phyloP scores from a whole-genome alignment of 2,113 vertebrate genomes.

The Clinocottus analis region DNA sequence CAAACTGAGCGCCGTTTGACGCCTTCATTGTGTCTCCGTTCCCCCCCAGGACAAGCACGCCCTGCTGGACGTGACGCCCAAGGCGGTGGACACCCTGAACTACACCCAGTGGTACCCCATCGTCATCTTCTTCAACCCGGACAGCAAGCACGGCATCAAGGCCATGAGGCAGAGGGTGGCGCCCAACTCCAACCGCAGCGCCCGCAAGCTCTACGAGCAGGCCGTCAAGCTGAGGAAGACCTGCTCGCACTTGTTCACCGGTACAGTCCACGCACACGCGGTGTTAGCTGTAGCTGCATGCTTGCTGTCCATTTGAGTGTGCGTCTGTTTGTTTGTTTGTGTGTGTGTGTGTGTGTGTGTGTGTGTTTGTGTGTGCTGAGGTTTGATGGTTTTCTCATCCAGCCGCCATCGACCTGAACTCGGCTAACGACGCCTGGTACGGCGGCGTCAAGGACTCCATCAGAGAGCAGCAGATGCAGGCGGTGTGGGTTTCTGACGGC shows the following conservation, averaged over 20 bases:
- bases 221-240: constrained; percentile 92
- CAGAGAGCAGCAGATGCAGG: constrained; percentile 88
- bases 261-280: constrained; percentile 57
- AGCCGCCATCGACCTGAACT: constrained; percentile 91
- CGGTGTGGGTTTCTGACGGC: constrained; percentile 95
- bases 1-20: no score
- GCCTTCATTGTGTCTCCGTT: neutral
- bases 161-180: constrained; percentile 89
- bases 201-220: constrained; percentile 92
- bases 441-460: constrained; percentile 91
- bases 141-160: constrained; percentile 93
- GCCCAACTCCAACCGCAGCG: constrained; percentile 90
- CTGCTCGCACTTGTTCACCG: constrained; percentile 90
- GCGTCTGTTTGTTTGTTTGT: neutral
- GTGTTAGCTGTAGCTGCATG: neutral
- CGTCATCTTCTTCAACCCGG: constrained; percentile 93
- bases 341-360: neutral
- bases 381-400: neutral
- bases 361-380: neutral
- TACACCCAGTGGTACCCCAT: constrained; percentile 98
- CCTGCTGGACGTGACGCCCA: constrained; percentile 92
- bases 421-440: constrained; percentile 92
- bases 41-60: constrained; percentile 88
- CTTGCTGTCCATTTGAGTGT: neutral
- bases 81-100: constrained; percentile 93